Base-by-base conservation (phyloP, 2,888 invertebrate genomes). In the Callimorpha dominula region DNA sequence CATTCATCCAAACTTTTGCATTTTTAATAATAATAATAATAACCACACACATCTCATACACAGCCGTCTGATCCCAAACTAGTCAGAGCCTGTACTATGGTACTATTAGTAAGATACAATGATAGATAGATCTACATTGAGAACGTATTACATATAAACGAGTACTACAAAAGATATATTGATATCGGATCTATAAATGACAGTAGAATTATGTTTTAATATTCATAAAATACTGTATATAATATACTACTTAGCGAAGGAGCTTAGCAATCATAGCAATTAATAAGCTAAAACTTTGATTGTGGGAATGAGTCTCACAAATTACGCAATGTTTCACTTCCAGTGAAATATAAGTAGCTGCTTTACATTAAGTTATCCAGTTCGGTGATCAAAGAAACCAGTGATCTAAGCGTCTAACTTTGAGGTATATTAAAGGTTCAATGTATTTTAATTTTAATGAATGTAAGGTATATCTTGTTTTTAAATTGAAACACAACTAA, bases 221-320 rank as follows among this genome's bases (percentile, higher is more conserved):
- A 62, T 62, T 62, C 62, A 68, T 62, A 49, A 17, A 14, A 43
- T 57, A 54, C 7, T 20, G 8, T 57, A 6, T 11, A 20, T 46
- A 46, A 5, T 17, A 0, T 40, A 49, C 49, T 17, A 65, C 17
- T 70, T 60, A 49, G 14, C 9, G 31, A 50, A 57, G 43, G 9
- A 20, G 20, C 4, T n/a, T 60, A 49, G 17, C 7, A 62, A 49
- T 62, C 66, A 31, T 40, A 71, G 43, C 49, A 49, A 66, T 40
- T 42, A 65, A 66, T 60, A 60, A 50, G 8, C 50, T 57, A 65
- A n/a, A 43, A 43, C 64, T 65, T 40, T 70, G 9, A 40, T 69
- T 70, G 50, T 69, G 43, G 43, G 31, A 15, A 12, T 8, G 1
- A 49, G 54, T 0, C 17, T 40, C 40, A 17, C 54, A 42, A 54